Conservation (phyloP, 2,888 invertebrate species). For the Agrenia bidenticulata region DNA sequence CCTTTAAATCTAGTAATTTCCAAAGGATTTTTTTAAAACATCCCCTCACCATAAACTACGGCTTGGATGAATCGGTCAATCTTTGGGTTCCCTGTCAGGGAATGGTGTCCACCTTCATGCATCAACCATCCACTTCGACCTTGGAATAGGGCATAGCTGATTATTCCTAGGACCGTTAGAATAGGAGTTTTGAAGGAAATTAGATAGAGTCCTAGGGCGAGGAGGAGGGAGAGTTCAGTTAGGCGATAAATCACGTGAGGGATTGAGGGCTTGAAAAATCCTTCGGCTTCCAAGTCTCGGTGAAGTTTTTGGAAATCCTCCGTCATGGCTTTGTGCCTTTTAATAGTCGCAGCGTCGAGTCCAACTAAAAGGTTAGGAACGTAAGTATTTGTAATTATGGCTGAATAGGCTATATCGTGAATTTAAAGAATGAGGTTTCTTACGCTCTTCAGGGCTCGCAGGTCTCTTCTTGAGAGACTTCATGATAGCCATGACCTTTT, state of each 20-base stretch:
- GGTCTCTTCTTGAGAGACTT: constrained; percentile 35
- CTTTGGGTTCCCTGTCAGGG: constrained; percentile 48
- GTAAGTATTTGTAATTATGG: too few species aligned
- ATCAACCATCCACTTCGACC: constrained; percentile 48
- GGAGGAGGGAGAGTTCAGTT: constrained; percentile 35
- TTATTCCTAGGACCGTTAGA: constrained; percentile 37
- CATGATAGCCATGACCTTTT: constrained; percentile 39
- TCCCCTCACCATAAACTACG: constrained; percentile 42
- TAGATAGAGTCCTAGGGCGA: constrained; percentile 44
- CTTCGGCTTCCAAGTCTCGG: constrained; percentile 44
- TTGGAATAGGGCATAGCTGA: constrained; percentile 48
- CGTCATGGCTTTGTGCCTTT: constrained; percentile 43
- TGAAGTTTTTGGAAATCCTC: constrained; percentile 47
- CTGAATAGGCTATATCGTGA: too few species aligned
- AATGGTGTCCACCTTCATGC: constrained; percentile 51
- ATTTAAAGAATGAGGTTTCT: too few species aligned
- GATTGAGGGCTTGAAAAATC: constrained; percentile 45
- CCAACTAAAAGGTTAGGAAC: too few species aligned
- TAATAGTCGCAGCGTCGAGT: constrained; percentile 27
- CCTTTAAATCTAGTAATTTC: constrained; percentile 2
- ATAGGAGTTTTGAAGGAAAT: constrained; percentile 27
- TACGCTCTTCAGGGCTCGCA: constrained; percentile 20
- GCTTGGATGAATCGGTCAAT: constrained; percentile 48
- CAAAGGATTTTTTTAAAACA: neutral
- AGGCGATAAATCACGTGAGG: constrained; percentile 46